Evolutionary conservation across 2,797 vertebrate genomes (phyloP).

Genomic region (Gephyroberyx darwinii): DNA sequence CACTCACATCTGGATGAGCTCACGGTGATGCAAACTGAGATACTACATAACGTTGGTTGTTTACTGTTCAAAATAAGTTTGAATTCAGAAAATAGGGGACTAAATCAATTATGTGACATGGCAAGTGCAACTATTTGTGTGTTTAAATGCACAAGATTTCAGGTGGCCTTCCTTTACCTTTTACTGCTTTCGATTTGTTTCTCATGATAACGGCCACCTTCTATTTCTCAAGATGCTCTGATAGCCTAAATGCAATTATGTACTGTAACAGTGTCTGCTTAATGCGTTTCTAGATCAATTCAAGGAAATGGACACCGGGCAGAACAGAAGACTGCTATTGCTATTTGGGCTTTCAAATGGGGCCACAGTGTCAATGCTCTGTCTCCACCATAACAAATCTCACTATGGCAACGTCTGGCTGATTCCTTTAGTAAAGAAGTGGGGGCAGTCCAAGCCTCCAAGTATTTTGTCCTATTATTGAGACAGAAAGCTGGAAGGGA

Average conservation of each 20-base stretch:
- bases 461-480: not conserved
- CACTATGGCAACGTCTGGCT: conserved; percentile 12
- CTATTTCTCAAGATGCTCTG: conserved; percentile 29
- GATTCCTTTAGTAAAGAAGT: conserved; percentile 8
- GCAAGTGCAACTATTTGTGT: not conserved
- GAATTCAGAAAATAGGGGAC: not conserved
- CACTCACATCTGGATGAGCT: conserved; percentile 18
- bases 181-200: too few relatives aligned
- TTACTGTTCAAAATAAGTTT: not conserved
- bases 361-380: conserved; percentile 4
- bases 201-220: conserved; percentile 3
- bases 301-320: conserved; percentile 23
- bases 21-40: conserved; percentile 4
- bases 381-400: conserved; percentile 18
- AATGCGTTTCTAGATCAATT: conserved; percentile 56
- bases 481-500: too few relatives aligned
- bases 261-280: conserved; percentile 40
- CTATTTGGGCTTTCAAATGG: conserved; percentile 33
- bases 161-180: too few relatives aligned
- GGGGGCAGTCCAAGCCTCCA: too few relatives aligned
- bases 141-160: too few relatives aligned
- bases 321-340: conserved; percentile 19
- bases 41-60: too few relatives aligned
- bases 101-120: not conserved
- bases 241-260: conserved; percentile 26